Base-by-base conservation (phyloP, 2,888 invertebrate species). In the Entomobrya multifasciata region DNA sequence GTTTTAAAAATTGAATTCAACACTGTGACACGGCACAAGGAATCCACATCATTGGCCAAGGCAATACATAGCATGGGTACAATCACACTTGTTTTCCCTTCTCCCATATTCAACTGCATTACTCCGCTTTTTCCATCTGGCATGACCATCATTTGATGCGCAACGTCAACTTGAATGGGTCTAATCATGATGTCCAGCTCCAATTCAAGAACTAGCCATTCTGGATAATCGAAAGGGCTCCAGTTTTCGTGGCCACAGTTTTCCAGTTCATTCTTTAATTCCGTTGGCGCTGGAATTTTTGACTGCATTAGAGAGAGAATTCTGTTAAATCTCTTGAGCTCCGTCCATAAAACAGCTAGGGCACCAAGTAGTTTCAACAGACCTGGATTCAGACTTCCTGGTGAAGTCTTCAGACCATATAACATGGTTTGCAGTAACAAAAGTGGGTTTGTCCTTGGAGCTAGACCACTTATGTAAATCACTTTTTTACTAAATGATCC, bases 51-150 rank as follows among this genome's bases (percentile, higher is more conserved):
- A 17, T 17, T 60, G n/a, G 89, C 55, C 5, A 78, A 22, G 0
- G 86, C 13, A 27, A 65, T 60, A 11, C 47, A 47, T 1, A 90
- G 60, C 36, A 90, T 52, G 6, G 90, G 90, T 0, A 89, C 87
- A 57, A 90, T 90, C 8, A 90, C 86, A 3, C 89, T 81, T 11
- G 90, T 90, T 86, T 90, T 49, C 30, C 90, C 90, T 62, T 90
- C 90, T 1, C 90, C 90, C 90, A 90, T 90, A 52, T 90, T 90
- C 17, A 90, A 70, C 57, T 90, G 90, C 81, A 88, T 70, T 4
- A 89, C 87, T 11, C 83, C 77, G 67, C 90, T 87, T 10, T 41
- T 36, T 8, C 70, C 47, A 15, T 82, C 82, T 1, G 76, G 65
- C 20, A 88, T 88, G 20, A 77, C 20, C 22, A 88, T 78, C 84